These are phyloP conservation scores for Dione juno DNA, from an alignment of 2,888 invertebrate genomes.

Conservation along the genomic window DNA sequence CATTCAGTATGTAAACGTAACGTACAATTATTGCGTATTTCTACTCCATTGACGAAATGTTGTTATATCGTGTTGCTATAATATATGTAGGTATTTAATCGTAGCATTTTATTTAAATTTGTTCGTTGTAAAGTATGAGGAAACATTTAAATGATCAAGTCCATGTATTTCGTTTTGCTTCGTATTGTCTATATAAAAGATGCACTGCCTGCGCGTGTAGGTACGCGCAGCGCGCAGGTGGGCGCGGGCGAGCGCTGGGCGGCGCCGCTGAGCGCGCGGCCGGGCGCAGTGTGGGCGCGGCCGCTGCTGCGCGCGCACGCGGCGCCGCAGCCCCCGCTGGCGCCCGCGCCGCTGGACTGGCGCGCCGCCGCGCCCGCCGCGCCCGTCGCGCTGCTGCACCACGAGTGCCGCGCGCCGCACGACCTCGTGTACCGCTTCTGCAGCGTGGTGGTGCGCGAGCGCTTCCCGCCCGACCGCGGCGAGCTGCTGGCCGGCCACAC, in stretches of 20 bases:
- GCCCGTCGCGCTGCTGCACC: constrained; percentile 57
- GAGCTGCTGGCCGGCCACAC: constrained; percentile 92
- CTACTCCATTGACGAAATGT: not conserved
- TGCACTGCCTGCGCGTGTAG: constrained; percentile 11
- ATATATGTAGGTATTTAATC: not conserved
- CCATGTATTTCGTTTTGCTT: not conserved
- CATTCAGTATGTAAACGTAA: not conserved
- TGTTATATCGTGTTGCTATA: not conserved
- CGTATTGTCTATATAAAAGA: not conserved
- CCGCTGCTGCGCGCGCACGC: constrained; percentile 67
- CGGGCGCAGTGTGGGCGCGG: constrained; percentile 62
- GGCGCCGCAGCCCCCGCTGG: constrained; percentile 57
- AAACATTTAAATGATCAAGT: not conserved
- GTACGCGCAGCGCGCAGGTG: constrained; percentile 54
- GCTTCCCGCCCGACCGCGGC: constrained; percentile 88
- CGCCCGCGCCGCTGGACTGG: constrained; percentile 65
- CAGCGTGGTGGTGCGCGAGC: constrained; percentile 90
- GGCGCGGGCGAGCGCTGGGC: constrained; percentile 85
- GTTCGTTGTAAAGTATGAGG: not conserved
- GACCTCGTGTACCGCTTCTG: constrained; percentile 86
- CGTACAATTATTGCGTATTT: not conserved
- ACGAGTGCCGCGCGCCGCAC: constrained; percentile 68
- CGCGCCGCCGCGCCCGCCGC: constrained; percentile 53
- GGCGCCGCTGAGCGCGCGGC: constrained; percentile 85
- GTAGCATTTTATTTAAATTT: not conserved